phyloP scores from a whole-genome alignment of 2,888 invertebrate genomes.

The Eilema sororculum region DNA sequence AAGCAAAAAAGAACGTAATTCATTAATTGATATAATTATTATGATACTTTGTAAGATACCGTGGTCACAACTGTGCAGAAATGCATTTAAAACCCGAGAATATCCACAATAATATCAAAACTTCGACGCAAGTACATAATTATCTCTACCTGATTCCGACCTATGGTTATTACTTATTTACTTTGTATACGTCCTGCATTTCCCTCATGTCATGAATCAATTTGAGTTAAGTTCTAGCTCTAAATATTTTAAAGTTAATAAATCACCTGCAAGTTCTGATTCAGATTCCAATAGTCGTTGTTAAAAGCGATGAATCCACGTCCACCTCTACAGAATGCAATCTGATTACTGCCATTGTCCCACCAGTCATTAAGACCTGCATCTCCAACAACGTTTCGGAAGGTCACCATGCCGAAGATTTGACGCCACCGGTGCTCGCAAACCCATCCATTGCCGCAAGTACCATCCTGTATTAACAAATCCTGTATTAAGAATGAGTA shows the following conservation, averaged over 20 bases:
- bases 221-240: too few species aligned
- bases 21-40: too few species aligned
- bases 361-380: conserved; percentile 90
- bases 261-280: conserved; percentile 86
- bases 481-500: background rate
- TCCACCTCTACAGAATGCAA: conserved; percentile 93
- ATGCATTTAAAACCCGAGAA: too few species aligned
- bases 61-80: too few species aligned
- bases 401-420: conserved; percentile 92
- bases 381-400: conserved; percentile 89
- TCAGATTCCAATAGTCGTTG: conserved; percentile 88
- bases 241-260: background rate
- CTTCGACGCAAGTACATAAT: too few species aligned
- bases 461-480: conserved; percentile 78
- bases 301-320: conserved; percentile 93
- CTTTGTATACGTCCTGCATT: too few species aligned
- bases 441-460: conserved; percentile 92
- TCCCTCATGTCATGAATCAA: too few species aligned
- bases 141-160: too few species aligned
- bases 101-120: too few species aligned
- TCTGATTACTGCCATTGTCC: conserved; percentile 93
- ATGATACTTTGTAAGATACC: too few species aligned
- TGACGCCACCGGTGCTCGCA: conserved; percentile 95
- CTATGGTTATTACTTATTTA: too few species aligned
- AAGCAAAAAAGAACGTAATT: too few species aligned